Conservation (phyloP, 2,888 invertebrate genomes). For the Acleris cristana region DNA sequence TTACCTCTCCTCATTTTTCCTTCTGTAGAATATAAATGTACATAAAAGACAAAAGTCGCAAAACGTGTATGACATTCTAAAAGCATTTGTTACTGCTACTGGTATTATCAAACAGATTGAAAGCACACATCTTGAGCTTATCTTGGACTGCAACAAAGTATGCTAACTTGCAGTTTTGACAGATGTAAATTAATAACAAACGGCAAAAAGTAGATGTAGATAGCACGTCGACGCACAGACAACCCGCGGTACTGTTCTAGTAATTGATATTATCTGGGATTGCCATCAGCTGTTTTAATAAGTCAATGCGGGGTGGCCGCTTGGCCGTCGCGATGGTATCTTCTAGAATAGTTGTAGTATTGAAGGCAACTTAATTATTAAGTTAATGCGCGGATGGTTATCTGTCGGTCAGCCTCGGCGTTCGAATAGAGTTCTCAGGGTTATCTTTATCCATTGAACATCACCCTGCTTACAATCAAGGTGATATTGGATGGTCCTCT, state of each 20-base stretch:
- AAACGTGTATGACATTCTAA: constrained; percentile 6
- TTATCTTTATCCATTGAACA: neutral
- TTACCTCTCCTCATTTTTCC: too few relatives aligned
- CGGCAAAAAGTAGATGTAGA: constrained; percentile 36
- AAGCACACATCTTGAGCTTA: constrained; percentile 6
- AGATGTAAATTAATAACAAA: constrained; percentile 38
- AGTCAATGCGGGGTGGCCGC: constrained; percentile 36
- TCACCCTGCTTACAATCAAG: too few relatives aligned
- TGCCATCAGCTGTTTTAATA: constrained; percentile 32
- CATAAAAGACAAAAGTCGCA: too few relatives aligned
- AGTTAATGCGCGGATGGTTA: constrained; percentile 25
- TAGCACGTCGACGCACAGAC: constrained; percentile 25
- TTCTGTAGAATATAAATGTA: too few relatives aligned
- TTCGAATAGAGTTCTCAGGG: constrained; percentile 1
- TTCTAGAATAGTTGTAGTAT: constrained; percentile 24
- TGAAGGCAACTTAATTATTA: constrained; percentile 32
- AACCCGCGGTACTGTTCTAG: constrained; percentile 25
- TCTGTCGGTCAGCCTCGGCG: constrained; percentile 1
- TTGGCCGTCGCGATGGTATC: constrained; percentile 20
- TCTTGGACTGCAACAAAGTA: constrained; percentile 15
- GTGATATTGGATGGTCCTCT: too few relatives aligned
- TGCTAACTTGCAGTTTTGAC: constrained; percentile 32
- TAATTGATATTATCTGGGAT: constrained; percentile 36
- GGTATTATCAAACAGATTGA: constrained; percentile 9
- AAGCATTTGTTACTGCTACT: constrained; percentile 13